Base-by-base conservation (phyloP, 2,113 vertebrate species). In the Grammomys surdaster region DNA sequence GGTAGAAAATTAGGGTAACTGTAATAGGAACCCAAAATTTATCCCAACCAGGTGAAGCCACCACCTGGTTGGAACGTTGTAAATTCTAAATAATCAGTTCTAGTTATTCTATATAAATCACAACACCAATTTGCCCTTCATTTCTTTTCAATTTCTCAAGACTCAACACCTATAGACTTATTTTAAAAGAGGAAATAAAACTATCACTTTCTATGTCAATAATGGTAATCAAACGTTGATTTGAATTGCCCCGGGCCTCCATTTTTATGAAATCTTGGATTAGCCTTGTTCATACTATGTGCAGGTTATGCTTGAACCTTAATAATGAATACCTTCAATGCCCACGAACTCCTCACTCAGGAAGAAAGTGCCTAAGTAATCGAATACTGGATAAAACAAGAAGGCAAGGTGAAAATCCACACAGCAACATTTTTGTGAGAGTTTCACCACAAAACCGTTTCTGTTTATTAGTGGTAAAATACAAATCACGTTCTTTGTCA, bases 401-500 rank as follows among this genome's bases (percentile, higher is more conserved):
- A 87, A 12, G 81, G 5, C 7, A 84, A 88, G 40, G 75, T 58
- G 65, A 95, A 95, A 76, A 76, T 86, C 33, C 90, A n/a, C 7
- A 91, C 1, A 16, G 33, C 13, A 54, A 92, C 7, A 43, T n/a
- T 85, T 95, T 58, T 91, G 96, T 95, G 75, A 87, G 96, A 95
- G 94, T 58, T 94, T 95, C 76, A 67, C 93, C 76, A 46, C 89
- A 97, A 98, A 97, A 97, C 58, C 51, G 14, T 92, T 87, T 63
- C 96, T 96, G 80, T 98, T 98, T 98, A 97, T 98, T 97, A 98
- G 97, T 88, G 91, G 88, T 97, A 94, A 98, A 98, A 98, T 98
- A 97, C 94, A 98, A 98, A 97, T 97, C 97, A 63, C 7, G 51
- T 95, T 48, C 46, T 5, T 48, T 98, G 98, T 98, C 98, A 98